These are phyloP conservation scores for Camelus bactrianus DNA, from an alignment of 2,113 vertebrate genomes.

Conservation along the genomic window DNA sequence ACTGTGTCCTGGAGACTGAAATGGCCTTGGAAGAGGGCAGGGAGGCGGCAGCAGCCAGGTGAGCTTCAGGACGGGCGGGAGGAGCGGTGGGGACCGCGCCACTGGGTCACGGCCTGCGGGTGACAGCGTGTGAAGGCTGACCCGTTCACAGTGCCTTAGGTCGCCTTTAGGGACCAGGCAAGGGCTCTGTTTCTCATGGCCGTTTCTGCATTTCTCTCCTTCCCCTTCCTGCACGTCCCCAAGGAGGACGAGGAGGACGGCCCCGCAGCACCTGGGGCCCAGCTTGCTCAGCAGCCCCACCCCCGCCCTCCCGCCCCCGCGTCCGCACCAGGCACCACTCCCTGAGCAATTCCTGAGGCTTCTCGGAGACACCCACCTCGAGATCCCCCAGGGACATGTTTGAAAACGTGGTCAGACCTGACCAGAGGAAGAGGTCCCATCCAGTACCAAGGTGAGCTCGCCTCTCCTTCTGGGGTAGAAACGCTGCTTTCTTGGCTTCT, in stretches of 20 bases:
- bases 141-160: rapidly evolving
- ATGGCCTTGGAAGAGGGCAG: background rate
- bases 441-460: too few relatives aligned
- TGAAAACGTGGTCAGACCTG: background rate
- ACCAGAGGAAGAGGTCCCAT: background rate
- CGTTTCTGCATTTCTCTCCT: background rate
- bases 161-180: background rate
- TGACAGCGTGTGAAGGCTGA: background rate
- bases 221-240: too few relatives aligned
- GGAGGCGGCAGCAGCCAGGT: background rate
- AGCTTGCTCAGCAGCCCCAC: background rate
- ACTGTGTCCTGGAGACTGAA: background rate
- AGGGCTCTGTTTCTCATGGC: background rate
- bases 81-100: background rate
- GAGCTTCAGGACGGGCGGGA: background rate
- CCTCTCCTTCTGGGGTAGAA: background rate
- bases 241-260: too few relatives aligned
- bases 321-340: background rate
- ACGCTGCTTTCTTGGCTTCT: background rate
- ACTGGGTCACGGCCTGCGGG: background rate
- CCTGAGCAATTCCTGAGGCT: background rate
- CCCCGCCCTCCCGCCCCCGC: too few relatives aligned
- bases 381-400: background rate
- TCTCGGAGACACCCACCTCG: too few relatives aligned
- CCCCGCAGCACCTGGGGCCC: too few relatives aligned